A percentile compares a stretch with the other conserved stretches of the same genome.
Evolutionary conservation across 2,888 invertebrate genomes (phyloP).

Genomic region (Orchestes rusci): DNA sequence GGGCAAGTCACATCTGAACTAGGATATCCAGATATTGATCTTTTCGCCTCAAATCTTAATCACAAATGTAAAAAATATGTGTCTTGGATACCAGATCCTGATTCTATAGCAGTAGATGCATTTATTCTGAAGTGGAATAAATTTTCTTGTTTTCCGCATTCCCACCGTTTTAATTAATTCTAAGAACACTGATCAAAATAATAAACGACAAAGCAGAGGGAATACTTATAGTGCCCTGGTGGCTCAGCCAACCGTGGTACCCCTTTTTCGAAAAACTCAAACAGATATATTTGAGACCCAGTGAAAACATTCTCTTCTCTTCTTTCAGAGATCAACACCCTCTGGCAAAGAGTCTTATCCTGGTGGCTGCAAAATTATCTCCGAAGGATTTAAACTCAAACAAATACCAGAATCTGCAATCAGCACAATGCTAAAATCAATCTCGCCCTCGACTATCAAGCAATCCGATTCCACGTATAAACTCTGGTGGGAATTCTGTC

Average conservation of each 20-base stretch:
- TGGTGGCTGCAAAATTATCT: constrained; percentile 16
- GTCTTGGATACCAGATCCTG: constrained; percentile 21
- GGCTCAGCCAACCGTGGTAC: constrained; percentile 18
- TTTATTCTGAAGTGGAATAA: constrained; percentile 22
- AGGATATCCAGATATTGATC: constrained; percentile 16
- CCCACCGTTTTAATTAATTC: constrained; percentile 21
- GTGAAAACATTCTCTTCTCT: constrained; percentile 8
- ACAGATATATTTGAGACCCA: constrained; percentile 8
- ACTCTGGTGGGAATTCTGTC: constrained; percentile 27
- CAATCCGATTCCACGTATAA: constrained; percentile 25
- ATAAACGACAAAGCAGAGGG: constrained; percentile 12
- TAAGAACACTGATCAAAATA: constrained; percentile 12
- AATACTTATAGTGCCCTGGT: constrained; percentile 15
- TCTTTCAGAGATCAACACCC: constrained; percentile 11
- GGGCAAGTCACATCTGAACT: constrained; percentile 6
- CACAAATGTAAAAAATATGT: constrained; percentile 20
- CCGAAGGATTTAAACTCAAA: constrained; percentile 12
- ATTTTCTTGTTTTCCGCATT: constrained; percentile 22
- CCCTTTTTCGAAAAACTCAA: constrained; percentile 12
- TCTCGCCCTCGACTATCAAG: constrained; percentile 25
- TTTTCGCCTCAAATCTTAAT: constrained; percentile 21
- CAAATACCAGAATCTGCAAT: too few species aligned
- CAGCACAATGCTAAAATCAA: constrained; percentile 23
- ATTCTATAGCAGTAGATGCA: constrained; percentile 17
- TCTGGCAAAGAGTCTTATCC: constrained; percentile 14